Conservation (phyloP, 2,797 vertebrate species). For the Malacoraja senta region DNA sequence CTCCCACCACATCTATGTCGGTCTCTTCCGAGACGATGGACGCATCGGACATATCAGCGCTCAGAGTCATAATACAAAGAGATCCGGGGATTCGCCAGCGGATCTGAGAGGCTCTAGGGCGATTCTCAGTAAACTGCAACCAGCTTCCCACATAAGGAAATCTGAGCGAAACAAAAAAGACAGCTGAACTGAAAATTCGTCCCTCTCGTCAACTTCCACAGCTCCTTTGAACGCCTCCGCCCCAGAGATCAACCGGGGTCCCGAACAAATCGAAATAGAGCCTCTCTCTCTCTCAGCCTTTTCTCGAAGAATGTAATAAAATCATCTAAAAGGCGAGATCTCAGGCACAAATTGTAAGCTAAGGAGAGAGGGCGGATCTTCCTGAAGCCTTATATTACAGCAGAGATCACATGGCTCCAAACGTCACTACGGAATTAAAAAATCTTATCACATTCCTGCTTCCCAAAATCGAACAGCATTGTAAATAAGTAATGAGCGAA, state of each 20-base stretch:
- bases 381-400: slow-evolving; percentile 60
- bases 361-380: slow-evolving; percentile 67
- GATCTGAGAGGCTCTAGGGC: slow-evolving; percentile 30
- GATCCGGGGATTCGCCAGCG: slow-evolving; percentile 46
- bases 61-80: slow-evolving; percentile 78
- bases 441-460: slow-evolving; percentile 31
- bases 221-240: background rate
- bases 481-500: background rate
- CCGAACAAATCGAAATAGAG: background rate
- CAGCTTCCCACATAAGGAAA: slow-evolving; percentile 54
- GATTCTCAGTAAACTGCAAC: slow-evolving; percentile 48
- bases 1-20: slow-evolving; percentile 89
- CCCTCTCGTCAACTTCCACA: slow-evolving; percentile 28
- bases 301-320: background rate
- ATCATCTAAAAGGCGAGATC: background rate
- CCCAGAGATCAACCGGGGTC: background rate
- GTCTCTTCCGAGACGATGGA: slow-evolving; percentile 85
- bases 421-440: slow-evolving; percentile 53
- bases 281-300: background rate
- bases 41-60: slow-evolving; percentile 91
- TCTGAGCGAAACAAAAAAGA: slow-evolving; percentile 49
- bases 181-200: slow-evolving; percentile 41
- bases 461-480: background rate
- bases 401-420: slow-evolving; percentile 69
- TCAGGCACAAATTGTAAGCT: slow-evolving; percentile 28